Base-by-base conservation (phyloP, 2,113 vertebrate species). In the Nyctibius bracteatus region DNA sequence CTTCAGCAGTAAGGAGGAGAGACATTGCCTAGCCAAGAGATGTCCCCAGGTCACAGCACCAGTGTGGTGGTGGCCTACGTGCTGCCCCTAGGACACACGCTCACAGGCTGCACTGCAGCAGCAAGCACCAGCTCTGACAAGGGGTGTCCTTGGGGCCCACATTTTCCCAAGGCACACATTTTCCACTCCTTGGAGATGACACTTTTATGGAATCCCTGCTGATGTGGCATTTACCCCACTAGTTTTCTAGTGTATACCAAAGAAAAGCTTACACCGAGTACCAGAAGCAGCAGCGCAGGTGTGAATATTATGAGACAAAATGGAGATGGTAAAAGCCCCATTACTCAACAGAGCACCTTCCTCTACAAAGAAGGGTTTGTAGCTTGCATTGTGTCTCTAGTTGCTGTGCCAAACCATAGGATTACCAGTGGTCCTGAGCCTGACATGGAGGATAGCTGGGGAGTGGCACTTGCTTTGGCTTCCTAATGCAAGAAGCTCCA, bases 61-160 rank as follows among this genome's bases (percentile, higher is more conserved):
- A 3, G 57, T 8, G 3, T 37, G 33, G 24, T 3, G 0, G 54
- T 8, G 20, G 44, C n/a, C 43, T 25, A 10, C 13, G 0, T 21
- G 49, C 37, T 31, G 33, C 17, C n/a, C 20, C 12, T 4, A 33
- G 22, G 11, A 23, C n/a, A n/a, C 4, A 5, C 0, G 5, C 31
- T 44, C 46, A 37, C 35, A 39, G n/a, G 16, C 47, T 19, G 25
- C 37, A 12, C 24, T 3, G 1, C 37, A 23, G 41, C 43, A 63
- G 62, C 57, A 23, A 44, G 35, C 17, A 35, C 1, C 1, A 2
- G 25, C 14, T 61, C 54, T 14, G 8, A 49, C 10, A 13, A 30
- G 5, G 33, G 8, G 6, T 47, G 24, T 37, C 41, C 39, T 73
- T 31, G 7, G 25, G n/a, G 30, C 6, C n/a, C 7, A 2, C n/a